Evolutionary conservation across 2,113 vertebrate species (phyloP), one percentile per base, ranked within the genome.

Genomic region (Xiphias gladius): DNA sequence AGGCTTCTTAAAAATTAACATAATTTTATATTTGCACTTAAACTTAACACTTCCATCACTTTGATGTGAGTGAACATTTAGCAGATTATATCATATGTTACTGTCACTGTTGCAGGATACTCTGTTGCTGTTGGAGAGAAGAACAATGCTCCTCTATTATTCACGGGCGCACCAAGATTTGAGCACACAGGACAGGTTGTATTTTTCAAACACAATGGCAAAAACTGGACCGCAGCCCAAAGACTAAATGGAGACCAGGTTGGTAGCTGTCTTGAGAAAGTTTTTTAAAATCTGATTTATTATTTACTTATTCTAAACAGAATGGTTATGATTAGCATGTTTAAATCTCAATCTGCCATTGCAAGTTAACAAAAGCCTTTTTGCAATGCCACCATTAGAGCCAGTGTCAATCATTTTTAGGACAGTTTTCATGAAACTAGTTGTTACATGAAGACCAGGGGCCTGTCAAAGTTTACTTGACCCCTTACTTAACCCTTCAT

Each of bases 131-230:
- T 91, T 64, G 95, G 94, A 62, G 32, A 82, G 79, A 94, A 41
- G 61, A 80, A 14, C 2, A 28, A 68, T 0, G 17, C n/a, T 54
- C 6, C 76, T 67, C 57, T 96, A 0, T 93, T 94, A 65, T 93
- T 95, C 70, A 70, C 94, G 0, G 95, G 95, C 19, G 95, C 95
- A 5, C 95, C 95, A 1, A 86, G 95, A 54, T 94, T 83, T 64
- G 1, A 85, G 2, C 93, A 96, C 86, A 91, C 0, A 2, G 95
- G 95, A 73, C 91, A 84, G 62, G 91, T 95, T 0, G 54, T 94
- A 30, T 6, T 95, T 73, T 96, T 95, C 64, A 84, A 0, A 57
- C 32, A 70, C 5, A 14, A 13, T 0, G 24, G 28, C 7, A 11
- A 5, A 3, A 57, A 37, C 0, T 96, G 94, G 94, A 76, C 0